Conservation (phyloP, 2,797 vertebrate genomes). For the Pachyuromys duprasi region DNA sequence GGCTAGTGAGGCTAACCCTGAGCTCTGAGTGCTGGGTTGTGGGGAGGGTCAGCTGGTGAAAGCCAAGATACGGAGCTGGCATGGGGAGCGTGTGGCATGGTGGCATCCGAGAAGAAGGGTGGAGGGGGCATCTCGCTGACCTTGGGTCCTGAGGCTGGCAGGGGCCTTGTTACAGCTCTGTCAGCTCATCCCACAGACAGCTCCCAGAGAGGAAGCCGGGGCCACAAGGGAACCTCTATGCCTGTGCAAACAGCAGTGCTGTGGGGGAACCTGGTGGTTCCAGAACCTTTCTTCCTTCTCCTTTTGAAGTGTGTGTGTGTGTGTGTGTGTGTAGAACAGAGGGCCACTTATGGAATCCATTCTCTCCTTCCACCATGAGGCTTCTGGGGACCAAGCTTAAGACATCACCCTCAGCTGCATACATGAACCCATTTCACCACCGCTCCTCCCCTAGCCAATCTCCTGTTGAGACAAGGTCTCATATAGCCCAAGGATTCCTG, state of each 20-base stretch:
- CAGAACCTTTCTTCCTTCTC: neutral
- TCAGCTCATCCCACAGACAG: fast-evolving
- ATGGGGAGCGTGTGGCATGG: fast-evolving
- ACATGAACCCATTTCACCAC: neutral
- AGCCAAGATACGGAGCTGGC: neutral
- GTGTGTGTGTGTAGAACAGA: neutral
- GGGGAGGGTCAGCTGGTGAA: neutral
- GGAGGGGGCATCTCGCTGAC: neutral
- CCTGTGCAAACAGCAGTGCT: neutral
- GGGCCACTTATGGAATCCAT: too few relatives aligned
- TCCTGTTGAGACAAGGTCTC: neutral
- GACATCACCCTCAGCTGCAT: neutral
- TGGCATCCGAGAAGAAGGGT: neutral
- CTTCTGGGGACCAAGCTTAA: neutral
- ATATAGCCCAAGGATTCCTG: neutral
- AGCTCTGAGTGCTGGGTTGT: neutral
- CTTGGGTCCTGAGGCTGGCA: neutral
- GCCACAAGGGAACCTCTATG: neutral
- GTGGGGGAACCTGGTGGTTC: neutral
- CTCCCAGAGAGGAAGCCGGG: neutral
- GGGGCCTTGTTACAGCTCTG: neutral
- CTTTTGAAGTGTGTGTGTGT: neutral
- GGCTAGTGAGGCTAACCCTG: neutral
- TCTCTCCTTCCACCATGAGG: neutral
- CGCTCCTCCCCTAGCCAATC: neutral